Evolutionary conservation across 2,113 vertebrate genomes (phyloP), one percentile per base, ranked within the genome.

Genomic region (Pelmatolapia mariae): DNA sequence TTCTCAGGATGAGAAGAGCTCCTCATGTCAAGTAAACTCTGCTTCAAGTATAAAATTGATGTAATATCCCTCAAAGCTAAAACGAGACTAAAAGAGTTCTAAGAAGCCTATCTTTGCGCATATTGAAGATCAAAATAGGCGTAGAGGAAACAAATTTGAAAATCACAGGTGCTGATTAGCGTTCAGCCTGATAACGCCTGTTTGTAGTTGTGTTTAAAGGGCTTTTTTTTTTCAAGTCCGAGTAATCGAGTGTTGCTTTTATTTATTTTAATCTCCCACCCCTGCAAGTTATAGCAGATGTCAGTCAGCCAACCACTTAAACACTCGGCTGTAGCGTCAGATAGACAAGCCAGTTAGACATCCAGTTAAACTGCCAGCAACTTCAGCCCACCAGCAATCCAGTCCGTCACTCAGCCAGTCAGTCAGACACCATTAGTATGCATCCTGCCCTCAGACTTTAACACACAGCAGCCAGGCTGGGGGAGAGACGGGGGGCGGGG

Each of bases 321-420:
- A 92, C 85, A 10, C 90, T 93, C 91, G 47, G 85, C 84, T 80
- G 83, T 56, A 89, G 90, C 90, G 84, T 93, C 86, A 76, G 84
- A 91, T 52, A 86, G 92, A 94, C 86, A 63, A 81, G 88, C 88
- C 86, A 52, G 87, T 92, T 92, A 92, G 89, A 85, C 85, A 43
- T 83, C 71, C 80, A 82, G 90, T 90, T 90, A 89, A 90, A 88
- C 85, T 80, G 91, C 89, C 91, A 89, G 86, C 56, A 26, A 87
- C 87, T 82, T 90, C 87, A 89, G 83, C 89, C 90, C 90, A 91
- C 86, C 91, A 90, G 88, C 85, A 12, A 82, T 66, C 53, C 87
- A 90, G 81, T 54, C 90, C 80, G 84, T 73, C 85, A 88, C 47
- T 43, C 91, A 89, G 86, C 5, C 91, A 87, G 87, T 79, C 90